Evolutionary conservation across 2,797 vertebrate species (phyloP).

Genomic region (Premnoplex brunnescens): DNA sequence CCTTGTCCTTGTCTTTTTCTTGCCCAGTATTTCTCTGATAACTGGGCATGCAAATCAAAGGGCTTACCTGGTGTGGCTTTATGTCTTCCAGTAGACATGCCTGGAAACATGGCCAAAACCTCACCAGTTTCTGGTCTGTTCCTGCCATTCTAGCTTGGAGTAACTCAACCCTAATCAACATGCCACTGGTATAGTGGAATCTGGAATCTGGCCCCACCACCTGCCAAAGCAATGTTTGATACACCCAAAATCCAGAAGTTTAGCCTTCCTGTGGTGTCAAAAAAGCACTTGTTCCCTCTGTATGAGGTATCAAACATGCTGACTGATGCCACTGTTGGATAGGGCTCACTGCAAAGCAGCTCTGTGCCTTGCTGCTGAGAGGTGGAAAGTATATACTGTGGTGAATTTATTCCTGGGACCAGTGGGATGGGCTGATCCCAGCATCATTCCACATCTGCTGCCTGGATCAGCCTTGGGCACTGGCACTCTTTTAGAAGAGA

Average conservation of each 20-base stretch:
- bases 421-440: neutral
- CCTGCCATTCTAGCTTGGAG: neutral
- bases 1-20: neutral
- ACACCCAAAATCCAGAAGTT: neutral
- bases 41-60: neutral
- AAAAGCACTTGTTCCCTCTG: neutral
- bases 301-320: neutral
- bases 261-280: neutral
- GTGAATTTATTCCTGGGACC: neutral
- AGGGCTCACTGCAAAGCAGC: neutral
- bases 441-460: neutral
- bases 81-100: neutral
- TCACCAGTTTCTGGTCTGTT: neutral
- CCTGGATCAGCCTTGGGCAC: rapidly evolving
- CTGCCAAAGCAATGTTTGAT: neutral
- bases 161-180: neutral
- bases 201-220: neutral
- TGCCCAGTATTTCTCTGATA: neutral
- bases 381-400: neutral
- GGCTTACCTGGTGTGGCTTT: neutral
- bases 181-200: neutral
- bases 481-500: neutral
- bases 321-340: neutral
- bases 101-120: neutral
- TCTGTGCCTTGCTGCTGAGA: neutral